Percentiles rank a stretch among this genome's conserved stretches.
These are phyloP conservation scores for Furnarius figulus DNA, from an alignment of 2,113 vertebrate species.

Conservation along the genomic window DNA sequence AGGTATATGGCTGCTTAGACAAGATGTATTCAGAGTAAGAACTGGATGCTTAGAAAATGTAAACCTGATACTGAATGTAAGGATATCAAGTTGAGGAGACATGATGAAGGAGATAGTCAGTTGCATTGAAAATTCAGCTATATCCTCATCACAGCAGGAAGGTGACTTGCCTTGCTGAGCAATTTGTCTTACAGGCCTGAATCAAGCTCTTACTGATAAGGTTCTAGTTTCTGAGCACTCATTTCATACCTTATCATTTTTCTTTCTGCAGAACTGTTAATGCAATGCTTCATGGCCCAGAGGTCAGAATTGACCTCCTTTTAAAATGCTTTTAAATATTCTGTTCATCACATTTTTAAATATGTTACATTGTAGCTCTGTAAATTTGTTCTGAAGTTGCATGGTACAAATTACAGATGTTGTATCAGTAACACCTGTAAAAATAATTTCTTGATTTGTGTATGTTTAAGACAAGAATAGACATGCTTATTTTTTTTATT, in stretches of 20 bases:
- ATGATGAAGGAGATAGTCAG: constrained; percentile 75
- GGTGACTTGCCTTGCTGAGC: constrained; percentile 82
- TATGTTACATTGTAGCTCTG: constrained; percentile 18
- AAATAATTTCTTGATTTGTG: constrained; percentile 19
- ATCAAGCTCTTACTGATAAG: constrained; percentile 80
- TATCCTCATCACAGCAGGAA: constrained; percentile 80
- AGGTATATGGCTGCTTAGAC: constrained; percentile 65
- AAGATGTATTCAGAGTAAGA: constrained; percentile 77
- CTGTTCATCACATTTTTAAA: constrained; percentile 64
- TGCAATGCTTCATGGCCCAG: constrained; percentile 79
- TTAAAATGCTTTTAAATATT: constrained; percentile 74
- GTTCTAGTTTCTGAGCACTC: constrained; percentile 78
- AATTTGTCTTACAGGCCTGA: constrained; percentile 84
- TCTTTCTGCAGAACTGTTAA: constrained; percentile 78
- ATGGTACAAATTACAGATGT: constrained; percentile 32
- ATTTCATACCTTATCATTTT: constrained; percentile 83
- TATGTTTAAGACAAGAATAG: not conserved
- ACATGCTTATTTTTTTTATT: not conserved
- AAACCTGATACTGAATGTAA: constrained; percentile 61
- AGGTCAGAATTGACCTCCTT: constrained; percentile 82
- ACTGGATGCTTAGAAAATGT: constrained; percentile 71
- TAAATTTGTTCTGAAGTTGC: constrained; percentile 52
- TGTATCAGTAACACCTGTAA: not conserved
- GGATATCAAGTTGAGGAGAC: constrained; percentile 73
- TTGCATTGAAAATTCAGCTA: constrained; percentile 78